A percentile compares a stretch with the other conserved stretches of the same genome.
Conservation (phyloP, 2,113 vertebrate genomes). For the Monarcha castaneiventris region DNA sequence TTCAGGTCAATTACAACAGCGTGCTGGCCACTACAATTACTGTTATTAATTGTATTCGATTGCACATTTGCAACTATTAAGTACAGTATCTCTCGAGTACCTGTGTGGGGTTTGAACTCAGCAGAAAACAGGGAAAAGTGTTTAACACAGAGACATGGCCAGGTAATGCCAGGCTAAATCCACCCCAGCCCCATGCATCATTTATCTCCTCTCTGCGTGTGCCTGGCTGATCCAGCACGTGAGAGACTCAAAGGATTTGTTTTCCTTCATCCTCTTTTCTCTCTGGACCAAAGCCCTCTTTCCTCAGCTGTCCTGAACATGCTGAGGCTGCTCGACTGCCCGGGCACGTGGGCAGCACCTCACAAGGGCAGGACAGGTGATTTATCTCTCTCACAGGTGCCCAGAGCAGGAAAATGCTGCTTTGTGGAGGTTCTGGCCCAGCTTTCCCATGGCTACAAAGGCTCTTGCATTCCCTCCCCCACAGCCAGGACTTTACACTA, state of each 20-base stretch:
- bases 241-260: not conserved
- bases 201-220: not conserved
- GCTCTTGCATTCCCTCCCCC: not conserved
- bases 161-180: not conserved
- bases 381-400: not conserved
- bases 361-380: not conserved
- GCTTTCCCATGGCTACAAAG: not conserved
- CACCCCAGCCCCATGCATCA: not conserved
- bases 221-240: not conserved
- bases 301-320: not conserved
- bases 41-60: constrained; percentile 45
- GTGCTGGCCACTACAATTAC: not conserved
- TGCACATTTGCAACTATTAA: constrained; percentile 24
- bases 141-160: not conserved
- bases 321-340: not conserved
- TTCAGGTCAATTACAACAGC: constrained; percentile 28
- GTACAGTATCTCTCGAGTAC: not conserved
- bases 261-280: constrained; percentile 5
- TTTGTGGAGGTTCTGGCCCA: not conserved
- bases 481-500: not conserved
- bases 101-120: not conserved
- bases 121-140: not conserved
- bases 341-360: not conserved
- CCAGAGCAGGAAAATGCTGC: not conserved
- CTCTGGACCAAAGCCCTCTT: not conserved